Percentiles rank a stretch among this genome's conserved stretches.
These are phyloP conservation scores for Hippolais icterina DNA, from an alignment of 2,113 vertebrate species.

Conservation along the genomic window DNA sequence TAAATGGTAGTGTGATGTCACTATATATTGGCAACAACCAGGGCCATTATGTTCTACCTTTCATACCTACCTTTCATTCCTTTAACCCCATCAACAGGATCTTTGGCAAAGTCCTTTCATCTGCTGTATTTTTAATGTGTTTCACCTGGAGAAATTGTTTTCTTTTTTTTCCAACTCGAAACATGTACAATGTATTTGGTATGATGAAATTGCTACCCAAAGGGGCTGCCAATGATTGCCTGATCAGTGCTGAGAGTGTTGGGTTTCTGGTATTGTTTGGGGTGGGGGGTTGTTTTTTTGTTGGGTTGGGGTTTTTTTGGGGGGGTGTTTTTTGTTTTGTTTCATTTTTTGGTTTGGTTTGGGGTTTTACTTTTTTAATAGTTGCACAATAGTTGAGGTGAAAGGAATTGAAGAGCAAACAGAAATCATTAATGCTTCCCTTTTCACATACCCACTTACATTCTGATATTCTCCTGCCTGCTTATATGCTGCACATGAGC, in stretches of 20 bases:
- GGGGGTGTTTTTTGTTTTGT: neutral
- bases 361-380: neutral
- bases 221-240: neutral
- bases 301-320: neutral
- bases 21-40: neutral
- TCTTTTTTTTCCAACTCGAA: neutral
- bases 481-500: neutral
- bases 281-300: accelerated
- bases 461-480: neutral
- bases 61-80: neutral
- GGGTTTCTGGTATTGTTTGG: neutral
- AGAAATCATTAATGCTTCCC: neutral
- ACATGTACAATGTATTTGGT: neutral
- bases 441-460: neutral
- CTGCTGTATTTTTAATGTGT: neutral
- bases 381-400: neutral
- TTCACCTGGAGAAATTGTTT: neutral
- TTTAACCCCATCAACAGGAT: neutral
- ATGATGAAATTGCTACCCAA: neutral
- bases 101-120: neutral
- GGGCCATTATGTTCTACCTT: neutral
- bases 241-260: neutral
- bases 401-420: neutral
- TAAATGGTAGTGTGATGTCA: neutral
- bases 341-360: neutral